Evolutionary conservation across 2,888 invertebrate species (phyloP), one percentile per base, ranked within the genome.

Genomic region (Zaprionus obscuricornis): DNA sequence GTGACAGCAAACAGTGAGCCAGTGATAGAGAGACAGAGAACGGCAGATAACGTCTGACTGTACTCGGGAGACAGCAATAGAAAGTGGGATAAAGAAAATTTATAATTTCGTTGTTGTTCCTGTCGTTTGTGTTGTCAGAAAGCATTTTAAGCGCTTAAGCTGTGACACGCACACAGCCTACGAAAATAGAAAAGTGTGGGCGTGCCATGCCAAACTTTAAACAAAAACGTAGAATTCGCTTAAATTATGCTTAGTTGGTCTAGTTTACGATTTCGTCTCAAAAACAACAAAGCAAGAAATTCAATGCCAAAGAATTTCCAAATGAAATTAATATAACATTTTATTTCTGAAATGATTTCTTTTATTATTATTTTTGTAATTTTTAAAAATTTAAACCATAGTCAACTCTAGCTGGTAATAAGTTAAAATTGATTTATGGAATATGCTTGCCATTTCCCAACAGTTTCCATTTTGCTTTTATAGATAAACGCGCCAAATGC

Each of bases 111-210:
- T 37, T 52, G 37, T 20, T 58, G 5, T 40, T 34, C 27, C 22
- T 49, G 22, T 43, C 67, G 36, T 37, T 57, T 36, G 16, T 63
- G 68, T 66, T 75, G 81, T 76, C 68, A 83, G 66, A 85, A 79
- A 85, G 66, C 85, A 83, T 79, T 85, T 81, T 81, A 81, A 85
- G 86, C 81, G 63, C 77, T 66, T 81, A 85, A 81, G 81, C 81
- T 79, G 66, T 57, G 77, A 85, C 73, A 83, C 79, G 85, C 75
- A 79, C 72, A 60, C 36, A 55, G 36, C 24, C 18, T n/a, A 22
- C 16, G 20, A 36, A 33, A 1, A 20, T 10, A 14, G 34, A 31
- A 14, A 8, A 18, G 24, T 2, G 11, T 20, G 10, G 36, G 47
- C 27, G 34, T 24, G 40, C 22, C 20, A 50, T 20, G 4, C 1